phyloP scores from a whole-genome alignment of 2,797 vertebrate genomes.

The Cyclura pinguis region DNA sequence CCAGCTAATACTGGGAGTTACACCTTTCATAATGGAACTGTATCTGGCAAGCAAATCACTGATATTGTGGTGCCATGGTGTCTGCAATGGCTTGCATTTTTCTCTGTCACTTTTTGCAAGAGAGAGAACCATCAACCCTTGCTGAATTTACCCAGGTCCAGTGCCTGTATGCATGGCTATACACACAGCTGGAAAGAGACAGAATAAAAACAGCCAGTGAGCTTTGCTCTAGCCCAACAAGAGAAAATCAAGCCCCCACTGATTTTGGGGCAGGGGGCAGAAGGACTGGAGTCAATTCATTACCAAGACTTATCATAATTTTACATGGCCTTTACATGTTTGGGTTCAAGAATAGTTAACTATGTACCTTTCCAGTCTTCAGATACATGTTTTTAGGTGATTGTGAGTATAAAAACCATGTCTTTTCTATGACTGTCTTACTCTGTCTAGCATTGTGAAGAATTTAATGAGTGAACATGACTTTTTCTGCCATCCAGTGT shows the following conservation, averaged over 20 bases:
- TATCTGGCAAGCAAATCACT: background rate
- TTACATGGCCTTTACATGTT: background rate
- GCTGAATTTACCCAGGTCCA: background rate
- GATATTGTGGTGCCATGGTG: background rate
- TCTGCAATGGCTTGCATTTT: background rate
- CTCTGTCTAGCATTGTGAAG: too few relatives aligned
- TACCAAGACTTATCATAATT: background rate
- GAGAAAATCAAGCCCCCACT: background rate
- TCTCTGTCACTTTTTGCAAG: background rate
- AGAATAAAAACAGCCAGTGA: background rate
- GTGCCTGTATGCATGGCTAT: background rate
- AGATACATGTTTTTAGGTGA: background rate
- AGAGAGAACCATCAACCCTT: background rate
- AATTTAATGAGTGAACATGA: slow-evolving; percentile 12
- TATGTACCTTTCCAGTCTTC: background rate
- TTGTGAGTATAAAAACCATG: background rate
- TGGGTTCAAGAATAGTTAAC: background rate
- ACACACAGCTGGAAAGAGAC: background rate
- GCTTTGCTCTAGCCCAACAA: background rate
- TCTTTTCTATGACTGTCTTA: background rate
- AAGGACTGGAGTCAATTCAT: background rate
- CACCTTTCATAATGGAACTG: background rate
- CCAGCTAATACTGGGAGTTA: background rate
- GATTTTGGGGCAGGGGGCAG: background rate
- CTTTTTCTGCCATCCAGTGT: slow-evolving; percentile 53